Base-by-base conservation (phyloP, 1,140 invertebrate species). In the Drosophila sp. region DNA sequence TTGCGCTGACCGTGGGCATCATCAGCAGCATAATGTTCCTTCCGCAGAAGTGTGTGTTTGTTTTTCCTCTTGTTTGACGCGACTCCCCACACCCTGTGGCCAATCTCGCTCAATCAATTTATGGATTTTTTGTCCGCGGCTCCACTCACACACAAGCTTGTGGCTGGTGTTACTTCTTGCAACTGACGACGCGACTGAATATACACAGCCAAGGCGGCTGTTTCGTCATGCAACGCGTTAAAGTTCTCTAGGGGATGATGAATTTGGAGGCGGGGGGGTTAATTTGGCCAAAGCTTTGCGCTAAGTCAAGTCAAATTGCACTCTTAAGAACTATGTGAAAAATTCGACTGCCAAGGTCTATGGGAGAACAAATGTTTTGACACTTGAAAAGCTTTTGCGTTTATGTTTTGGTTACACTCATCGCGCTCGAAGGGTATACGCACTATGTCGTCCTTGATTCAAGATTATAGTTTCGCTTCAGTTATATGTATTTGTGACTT, bases 191-290 rank as follows among this genome's bases (percentile, higher is more conserved):
- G 67, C 60, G 64, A 70, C 66, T 67, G 72, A 72, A 69, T 79
- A 41, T 60, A 76, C 50, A 68, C 2, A 10, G 35, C 10, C 8
- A 17, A 17, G 17, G 66, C 82, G 67, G 55, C 65, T 74, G 82
- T 82, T 86, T 87, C 79, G 83, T 86, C 79, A 87, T 86, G 72
- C 56, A 62, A 57, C 55, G 32, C 25, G 35, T 70, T 69, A 66
- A 64, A 68, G 55, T 60, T 30, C 44, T 47, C 67, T 44, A 62
- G 70, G 70, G 77, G 60, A 10, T 38, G 35, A 38, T 10, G 10
- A 8, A 38, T 38, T 38, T 65, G 54, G 63, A 60, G 44, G 60
- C 30, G 47, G 11, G 30, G 35, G 35, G 54, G 58, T 55, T 63
- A 56, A 66, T 57, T 66, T 62, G 47, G 44, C n/a, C 5, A 68